Percentiles rank a stretch among this genome's conserved stretches.
phyloP scores from a whole-genome alignment of 2,113 vertebrate genomes.

The Phyllostomus discolor region DNA sequence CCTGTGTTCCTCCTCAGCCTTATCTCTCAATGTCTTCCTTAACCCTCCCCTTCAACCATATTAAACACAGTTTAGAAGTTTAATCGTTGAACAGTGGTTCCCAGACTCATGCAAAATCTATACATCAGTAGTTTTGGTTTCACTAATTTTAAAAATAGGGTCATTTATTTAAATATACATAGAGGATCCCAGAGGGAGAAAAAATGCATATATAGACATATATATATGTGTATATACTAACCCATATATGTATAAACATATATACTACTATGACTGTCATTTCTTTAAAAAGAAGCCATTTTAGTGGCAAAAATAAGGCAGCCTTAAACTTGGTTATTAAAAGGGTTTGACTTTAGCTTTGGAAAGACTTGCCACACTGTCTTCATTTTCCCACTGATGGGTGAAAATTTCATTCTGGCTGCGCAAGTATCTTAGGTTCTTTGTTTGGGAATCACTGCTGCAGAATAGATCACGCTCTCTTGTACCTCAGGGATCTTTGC shows the following conservation, averaged over 20 bases:
- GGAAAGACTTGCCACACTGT: background rate
- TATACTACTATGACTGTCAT: background rate
- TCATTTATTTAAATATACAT: background rate
- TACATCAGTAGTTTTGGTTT: background rate
- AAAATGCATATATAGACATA: background rate
- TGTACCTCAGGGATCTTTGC: background rate
- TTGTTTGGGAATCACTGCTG: background rate
- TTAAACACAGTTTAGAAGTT: background rate
- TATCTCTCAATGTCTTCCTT: background rate
- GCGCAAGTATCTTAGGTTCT: background rate
- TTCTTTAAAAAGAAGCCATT: background rate
- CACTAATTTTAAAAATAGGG: background rate
- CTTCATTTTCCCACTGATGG: background rate
- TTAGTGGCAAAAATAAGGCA: slow-evolving; percentile 4
- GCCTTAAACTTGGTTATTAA: background rate
- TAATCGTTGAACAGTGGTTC: background rate
- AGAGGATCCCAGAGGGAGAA: background rate
- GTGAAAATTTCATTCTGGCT: background rate
- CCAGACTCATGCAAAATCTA: background rate
- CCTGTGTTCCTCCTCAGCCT: background rate
- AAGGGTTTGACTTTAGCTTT: background rate
- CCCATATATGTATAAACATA: background rate
- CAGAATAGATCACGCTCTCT: background rate
- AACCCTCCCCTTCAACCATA: background rate
- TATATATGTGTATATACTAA: background rate